Percentiles rank a stretch among this genome's conserved stretches.
These are phyloP conservation scores for Palythoa grandis DNA, from an alignment of 92 coral and sea anemone genomes.

Conservation along the genomic window DNA sequence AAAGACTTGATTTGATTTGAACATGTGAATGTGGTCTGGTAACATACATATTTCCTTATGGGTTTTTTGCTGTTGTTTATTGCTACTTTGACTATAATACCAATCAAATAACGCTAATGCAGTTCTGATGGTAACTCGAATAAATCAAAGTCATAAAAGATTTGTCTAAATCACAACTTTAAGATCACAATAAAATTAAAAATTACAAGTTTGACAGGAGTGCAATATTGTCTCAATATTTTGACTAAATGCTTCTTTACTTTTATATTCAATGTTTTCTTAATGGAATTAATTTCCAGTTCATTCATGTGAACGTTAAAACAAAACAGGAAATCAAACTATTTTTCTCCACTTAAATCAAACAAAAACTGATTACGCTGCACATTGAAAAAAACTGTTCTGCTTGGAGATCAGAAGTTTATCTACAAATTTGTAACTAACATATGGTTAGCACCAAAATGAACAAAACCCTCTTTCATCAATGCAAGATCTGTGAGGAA, in stretches of 20 bases:
- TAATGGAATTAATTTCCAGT: background rate
- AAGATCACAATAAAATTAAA: no score
- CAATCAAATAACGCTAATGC: no score
- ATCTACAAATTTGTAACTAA: background rate
- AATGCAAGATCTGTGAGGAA: background rate
- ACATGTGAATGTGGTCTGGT: no score
- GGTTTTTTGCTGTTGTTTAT: no score
- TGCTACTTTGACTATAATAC: no score
- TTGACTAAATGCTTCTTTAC: background rate
- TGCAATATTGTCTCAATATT: background rate
- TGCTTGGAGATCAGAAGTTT: background rate
- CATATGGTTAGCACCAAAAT: constrained; percentile 34
- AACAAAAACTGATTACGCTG: background rate
- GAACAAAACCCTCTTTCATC: constrained; percentile 3
- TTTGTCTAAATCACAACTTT: no score
- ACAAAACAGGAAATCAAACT: background rate
- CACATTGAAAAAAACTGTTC: background rate
- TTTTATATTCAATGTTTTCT: background rate
- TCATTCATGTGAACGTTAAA: background rate
- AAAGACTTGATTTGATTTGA: no score
- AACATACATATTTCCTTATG: no score
- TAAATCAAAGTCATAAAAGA: no score
- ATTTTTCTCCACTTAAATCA: background rate
- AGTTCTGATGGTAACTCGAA: no score
- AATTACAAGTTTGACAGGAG: background rate